Evolutionary conservation across 1,140 invertebrate genomes (phyloP), one percentile per base, ranked within the genome.

Genomic region (Lepidurus apus): DNA sequence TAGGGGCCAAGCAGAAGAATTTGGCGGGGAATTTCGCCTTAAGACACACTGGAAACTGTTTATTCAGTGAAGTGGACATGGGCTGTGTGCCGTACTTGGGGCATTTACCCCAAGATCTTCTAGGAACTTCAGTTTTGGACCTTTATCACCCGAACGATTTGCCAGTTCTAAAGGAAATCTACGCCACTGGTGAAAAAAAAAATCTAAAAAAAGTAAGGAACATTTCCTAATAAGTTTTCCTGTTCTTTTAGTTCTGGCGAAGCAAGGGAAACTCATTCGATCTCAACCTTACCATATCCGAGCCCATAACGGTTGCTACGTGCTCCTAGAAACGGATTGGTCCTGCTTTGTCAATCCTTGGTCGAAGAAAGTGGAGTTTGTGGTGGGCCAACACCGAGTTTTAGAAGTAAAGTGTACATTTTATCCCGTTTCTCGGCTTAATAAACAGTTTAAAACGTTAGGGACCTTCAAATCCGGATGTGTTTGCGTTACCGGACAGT

Each of bases 301-400:
- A 74, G 90, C 91, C 42, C 91, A 94, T 83, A 97, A 97, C 84
- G 93, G 94, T 1, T 90, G 90, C 81, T 96, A 90, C 84, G 88
- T 94, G 45, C 88, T 91, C 74, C 85, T 97, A 44, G 93, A 96
- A 85, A 96, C 95, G 0, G 94, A 97, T 85, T 98, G 95, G 94
- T 94, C 94, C 0, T 93, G 92, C 79, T 97, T 97, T 84, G 89
- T 96, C 43, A 97, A 97, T 88, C 95, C 96, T 0, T 98, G 95
- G 95, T 93, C 93, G 1, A 89, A 89, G 83, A 92, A 93, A 85
- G 86, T 98, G 76, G 96, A 98, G 83, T 96, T 97, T 87, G 91
- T 98, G 75, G 92, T 94, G 82, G 95, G 93, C 79, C 91, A 95
- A 82, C 95, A 98, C 87, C 87, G 90, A 77, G 90, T 98, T 4